Base-by-base conservation (phyloP, 2,888 invertebrate genomes). In the Lordiphosa andalusiaca region DNA sequence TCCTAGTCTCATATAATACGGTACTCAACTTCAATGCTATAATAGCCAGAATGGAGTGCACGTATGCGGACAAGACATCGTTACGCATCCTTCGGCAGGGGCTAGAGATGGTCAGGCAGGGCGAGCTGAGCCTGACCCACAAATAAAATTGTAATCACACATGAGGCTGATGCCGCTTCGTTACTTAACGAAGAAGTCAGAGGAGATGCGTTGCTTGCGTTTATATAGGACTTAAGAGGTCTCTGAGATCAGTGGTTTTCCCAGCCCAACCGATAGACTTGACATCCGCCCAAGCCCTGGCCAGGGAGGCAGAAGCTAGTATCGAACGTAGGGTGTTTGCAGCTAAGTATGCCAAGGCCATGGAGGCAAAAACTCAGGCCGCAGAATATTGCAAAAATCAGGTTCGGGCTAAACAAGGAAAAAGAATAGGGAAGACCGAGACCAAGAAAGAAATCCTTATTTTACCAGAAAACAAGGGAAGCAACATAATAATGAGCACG, bases 51-150 rank as follows among this genome's bases (percentile, higher is more conserved):
- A 23, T 48, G 1, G 21, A 48, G 12, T 48, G 37, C 44, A 46
- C 19, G 4, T 46, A 46, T 9, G 46, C 50, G 2, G 40, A 40
- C 40, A 50, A 50, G 33, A 50, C 33, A 9, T 50, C 30, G 23
- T 19, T 39, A 19, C 12, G 39, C 5, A 3, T 39, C 9, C 16
- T 49, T n/a, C 16, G n/a, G 10, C 38, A 39, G 19, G 12, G 38
- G 5, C 16, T 37, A 9, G 49, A 49, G 38, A 37, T 49, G 16
- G 19, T 39, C 16, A 25, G 49, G 12, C 30, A 49, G 16, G 49
- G 39, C 4, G 47, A 47, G n/a, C 6, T n/a, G 0, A 19, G 19
- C 19, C 19, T 10, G 21, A 5, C 16, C 36, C 19, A 19, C 19
- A 19, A 1, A 47, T 36, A 35, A 13, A 23, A 19, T 19, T 19